These are phyloP conservation scores for Sphaeridia pumilis DNA, from an alignment of 2,888 invertebrate genomes.

Conservation along the genomic window DNA sequence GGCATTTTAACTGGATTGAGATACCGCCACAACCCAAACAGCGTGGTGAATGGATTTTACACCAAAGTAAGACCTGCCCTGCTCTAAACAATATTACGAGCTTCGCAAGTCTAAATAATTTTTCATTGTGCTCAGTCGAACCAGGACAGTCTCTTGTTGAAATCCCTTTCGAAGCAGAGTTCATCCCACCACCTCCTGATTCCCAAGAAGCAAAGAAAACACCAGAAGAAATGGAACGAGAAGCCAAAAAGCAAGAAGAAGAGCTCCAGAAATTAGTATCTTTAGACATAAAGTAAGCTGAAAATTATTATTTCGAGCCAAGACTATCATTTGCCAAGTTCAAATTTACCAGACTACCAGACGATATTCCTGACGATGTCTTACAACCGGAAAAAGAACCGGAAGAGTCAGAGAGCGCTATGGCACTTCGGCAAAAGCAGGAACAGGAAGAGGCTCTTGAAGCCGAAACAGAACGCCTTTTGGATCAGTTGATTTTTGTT, in stretches of 20 bases:
- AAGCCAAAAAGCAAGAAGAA: conserved; percentile 33
- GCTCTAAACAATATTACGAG: background rate
- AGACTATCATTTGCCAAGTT: too few species aligned
- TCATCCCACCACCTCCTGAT: conserved; percentile 33
- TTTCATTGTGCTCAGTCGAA: conserved; percentile 18
- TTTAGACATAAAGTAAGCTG: conserved; percentile 33
- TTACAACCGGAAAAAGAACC: conserved; percentile 1
- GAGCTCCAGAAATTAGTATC: conserved; percentile 29
- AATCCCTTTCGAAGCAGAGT: conserved; percentile 36
- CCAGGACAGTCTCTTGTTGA: conserved; percentile 20
- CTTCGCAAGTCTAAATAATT: background rate
- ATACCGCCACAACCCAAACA: conserved; percentile 61
- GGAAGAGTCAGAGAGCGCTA: background rate
- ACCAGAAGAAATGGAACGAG: conserved; percentile 36
- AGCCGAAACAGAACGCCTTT: conserved; percentile 14
- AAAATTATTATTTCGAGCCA: too few species aligned
- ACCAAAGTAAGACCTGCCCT: conserved; percentile 20
- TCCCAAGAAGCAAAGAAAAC: conserved; percentile 29
- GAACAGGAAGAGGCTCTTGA: conserved; percentile 1
- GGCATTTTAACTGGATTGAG: conserved; percentile 57
- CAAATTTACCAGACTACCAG: too few species aligned
- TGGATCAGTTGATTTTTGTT: conserved; percentile 15
- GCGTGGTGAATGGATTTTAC: conserved; percentile 23
- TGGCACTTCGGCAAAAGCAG: background rate
- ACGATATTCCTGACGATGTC: background rate